A percentile compares a stretch with the other conserved stretches of the same genome.
Evolutionary conservation across 1,140 invertebrate species (phyloP).

Genomic region (Mizuhopecten yessoensis): DNA sequence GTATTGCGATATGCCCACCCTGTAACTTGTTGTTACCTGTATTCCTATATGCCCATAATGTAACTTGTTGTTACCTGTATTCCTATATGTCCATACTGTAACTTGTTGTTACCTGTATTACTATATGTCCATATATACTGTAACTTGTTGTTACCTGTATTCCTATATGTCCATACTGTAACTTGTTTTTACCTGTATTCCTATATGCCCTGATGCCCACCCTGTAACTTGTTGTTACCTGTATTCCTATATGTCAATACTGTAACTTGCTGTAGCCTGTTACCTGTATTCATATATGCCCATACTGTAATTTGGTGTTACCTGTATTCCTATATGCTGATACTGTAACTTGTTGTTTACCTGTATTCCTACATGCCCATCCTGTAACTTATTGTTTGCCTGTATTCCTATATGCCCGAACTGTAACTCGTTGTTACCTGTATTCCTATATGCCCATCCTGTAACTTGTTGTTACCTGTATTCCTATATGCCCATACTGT

Average conservation of each 20-base stretch:
- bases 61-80: too few species aligned
- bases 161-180: conserved; percentile 96
- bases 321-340: conserved; percentile 96
- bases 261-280: conserved; percentile 93
- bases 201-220: too few species aligned
- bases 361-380: too few species aligned
- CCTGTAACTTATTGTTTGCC: too few species aligned
- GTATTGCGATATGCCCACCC: conserved; percentile 96
- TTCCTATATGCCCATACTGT: conserved; percentile 95
- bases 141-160: too few species aligned
- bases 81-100: conserved; percentile 96
- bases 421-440: conserved; percentile 93
- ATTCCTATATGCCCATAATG: too few species aligned
- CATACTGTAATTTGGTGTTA: too few species aligned
- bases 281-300: too few species aligned
- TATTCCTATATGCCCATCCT: too few species aligned
- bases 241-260: conserved; percentile 96
- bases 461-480: too few species aligned
- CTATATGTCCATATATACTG: too few species aligned
- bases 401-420: conserved; percentile 97
- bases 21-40: conserved; percentile 93
- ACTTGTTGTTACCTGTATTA: conserved; percentile 93
- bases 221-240: too few species aligned
- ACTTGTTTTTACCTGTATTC: conserved; percentile 93
- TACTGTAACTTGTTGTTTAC: conserved; percentile 93